phyloP scores from a whole-genome alignment of 1,140 invertebrate genomes.

The Schlechtendalia chinensis region DNA sequence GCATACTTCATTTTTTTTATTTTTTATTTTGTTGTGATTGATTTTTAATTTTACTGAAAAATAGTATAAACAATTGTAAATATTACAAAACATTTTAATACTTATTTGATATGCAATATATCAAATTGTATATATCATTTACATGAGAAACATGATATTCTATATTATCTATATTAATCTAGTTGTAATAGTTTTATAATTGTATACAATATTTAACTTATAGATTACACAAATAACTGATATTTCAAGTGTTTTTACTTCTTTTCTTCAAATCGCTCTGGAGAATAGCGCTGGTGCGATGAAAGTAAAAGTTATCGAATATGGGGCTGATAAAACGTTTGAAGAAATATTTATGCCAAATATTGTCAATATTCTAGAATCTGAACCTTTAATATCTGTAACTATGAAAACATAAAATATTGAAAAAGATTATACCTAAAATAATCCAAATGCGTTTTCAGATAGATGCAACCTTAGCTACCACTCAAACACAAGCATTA shows the following conservation, averaged over 20 bases:
- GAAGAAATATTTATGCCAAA: constrained; percentile 66
- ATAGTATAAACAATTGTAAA: too few relatives aligned
- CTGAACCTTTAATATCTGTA: constrained; percentile 67
- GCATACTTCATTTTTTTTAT: too few relatives aligned
- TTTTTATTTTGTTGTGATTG: too few relatives aligned
- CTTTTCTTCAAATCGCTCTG: constrained; percentile 71
- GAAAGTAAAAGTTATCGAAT: constrained; percentile 76
- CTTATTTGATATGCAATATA: too few relatives aligned
- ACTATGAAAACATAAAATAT: neutral
- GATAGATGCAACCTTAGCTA: constrained; percentile 56
- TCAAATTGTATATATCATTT: too few relatives aligned
- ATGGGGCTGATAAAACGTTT: constrained; percentile 63
- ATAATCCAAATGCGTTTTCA: constrained; percentile 51
- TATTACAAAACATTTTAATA: too few relatives aligned
- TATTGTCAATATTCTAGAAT: constrained; percentile 63
- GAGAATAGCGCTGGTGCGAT: constrained; percentile 73
- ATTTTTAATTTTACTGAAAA: too few relatives aligned
- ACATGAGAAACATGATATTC: too few relatives aligned
- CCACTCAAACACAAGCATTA: constrained; percentile 57
- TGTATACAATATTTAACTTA: neutral
- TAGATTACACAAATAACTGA: constrained; percentile 26
- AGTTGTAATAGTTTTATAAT: too few relatives aligned
- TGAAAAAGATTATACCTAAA: neutral
- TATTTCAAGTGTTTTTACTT: constrained; percentile 62
- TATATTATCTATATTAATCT: too few relatives aligned